Evolutionary conservation across 2,113 vertebrate species (phyloP).

Genomic region (Symphodus melops): DNA sequence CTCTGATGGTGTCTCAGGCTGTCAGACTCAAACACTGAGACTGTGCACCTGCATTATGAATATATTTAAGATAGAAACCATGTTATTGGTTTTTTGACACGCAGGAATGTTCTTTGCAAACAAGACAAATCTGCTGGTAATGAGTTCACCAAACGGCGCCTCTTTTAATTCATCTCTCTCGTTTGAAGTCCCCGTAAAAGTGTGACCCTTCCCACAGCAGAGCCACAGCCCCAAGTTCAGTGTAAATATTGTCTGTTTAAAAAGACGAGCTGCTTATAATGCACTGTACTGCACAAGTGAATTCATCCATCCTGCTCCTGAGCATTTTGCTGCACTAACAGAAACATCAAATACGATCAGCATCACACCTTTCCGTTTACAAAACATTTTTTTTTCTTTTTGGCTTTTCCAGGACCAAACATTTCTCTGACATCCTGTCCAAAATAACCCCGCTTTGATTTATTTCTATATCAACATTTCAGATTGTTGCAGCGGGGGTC

Average conservation of each 20-base stretch:
- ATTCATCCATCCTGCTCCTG: slow-evolving; percentile 5
- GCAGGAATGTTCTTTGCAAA: background rate
- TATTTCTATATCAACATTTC: slow-evolving; percentile 8
- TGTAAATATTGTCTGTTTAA: background rate
- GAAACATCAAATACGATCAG: slow-evolving; percentile 19
- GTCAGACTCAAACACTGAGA: slow-evolving; percentile 31
- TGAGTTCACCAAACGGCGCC: background rate
- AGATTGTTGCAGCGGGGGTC: slow-evolving; percentile 7
- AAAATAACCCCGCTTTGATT: background rate
- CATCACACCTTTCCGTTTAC: background rate
- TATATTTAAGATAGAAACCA: background rate
- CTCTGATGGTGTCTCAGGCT: slow-evolving; percentile 9
- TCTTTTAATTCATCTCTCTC: background rate
- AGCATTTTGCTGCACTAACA: slow-evolving; percentile 39
- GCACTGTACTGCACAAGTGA: slow-evolving; percentile 10
- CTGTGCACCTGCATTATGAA: slow-evolving; percentile 40
- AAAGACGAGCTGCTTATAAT: too few species aligned
- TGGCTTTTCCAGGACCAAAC: background rate
- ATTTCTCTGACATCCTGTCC: slow-evolving; percentile 15
- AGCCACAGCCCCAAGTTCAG: slow-evolving; percentile 33
- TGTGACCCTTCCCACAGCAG: background rate
- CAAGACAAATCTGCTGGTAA: background rate
- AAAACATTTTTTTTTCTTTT: background rate
- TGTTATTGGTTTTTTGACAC: background rate
- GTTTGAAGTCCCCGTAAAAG: background rate